These are phyloP conservation scores for Trididemnum miniatum DNA, from an alignment of 23 tunicate species.

Conservation along the genomic window DNA sequence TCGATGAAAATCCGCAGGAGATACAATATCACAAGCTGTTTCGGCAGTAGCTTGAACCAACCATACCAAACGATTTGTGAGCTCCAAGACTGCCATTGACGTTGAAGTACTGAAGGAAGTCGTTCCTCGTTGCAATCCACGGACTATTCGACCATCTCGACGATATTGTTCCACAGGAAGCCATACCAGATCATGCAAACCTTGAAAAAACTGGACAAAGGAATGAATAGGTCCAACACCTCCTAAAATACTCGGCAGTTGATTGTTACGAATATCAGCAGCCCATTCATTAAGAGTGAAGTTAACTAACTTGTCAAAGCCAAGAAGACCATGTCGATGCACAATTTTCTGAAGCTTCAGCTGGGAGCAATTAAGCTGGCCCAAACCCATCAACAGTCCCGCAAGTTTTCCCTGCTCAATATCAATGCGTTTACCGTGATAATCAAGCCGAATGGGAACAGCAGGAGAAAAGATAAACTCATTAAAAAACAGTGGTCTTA, in stretches of 20 bases:
- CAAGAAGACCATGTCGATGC: conserved; percentile 73
- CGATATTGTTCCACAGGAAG: conserved; percentile 91
- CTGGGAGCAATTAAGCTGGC: conserved; percentile 82
- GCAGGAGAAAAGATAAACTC: conserved; percentile 89
- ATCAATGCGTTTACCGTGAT: conserved; percentile 83
- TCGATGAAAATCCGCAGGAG: conserved; percentile 46
- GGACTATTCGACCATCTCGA: conserved; percentile 87
- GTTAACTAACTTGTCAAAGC: conserved; percentile 63
- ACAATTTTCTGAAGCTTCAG: conserved; percentile 57
- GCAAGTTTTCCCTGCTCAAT: conserved; percentile 84
- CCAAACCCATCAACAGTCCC: conserved; percentile 90
- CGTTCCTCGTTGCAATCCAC: conserved; percentile 89
- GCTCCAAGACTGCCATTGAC: conserved; percentile 89
- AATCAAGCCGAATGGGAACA: conserved; percentile 89
- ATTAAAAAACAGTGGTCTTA: conserved; percentile 46
- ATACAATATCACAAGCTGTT: conserved; percentile 77
- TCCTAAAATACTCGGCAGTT: conserved; percentile 86
- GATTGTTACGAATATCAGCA: conserved; percentile 82
- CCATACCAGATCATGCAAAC: conserved; percentile 80
- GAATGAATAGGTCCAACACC: conserved; percentile 98
- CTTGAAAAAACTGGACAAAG: conserved; percentile 76
- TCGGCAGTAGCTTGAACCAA: conserved; percentile 88
- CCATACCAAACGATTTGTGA: conserved; percentile 68
- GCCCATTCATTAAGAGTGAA: conserved; percentile 84
- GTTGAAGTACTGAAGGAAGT: conserved; percentile 95